Conservation (phyloP, 2,113 vertebrate genomes). For the Lophura nycthemera region DNA sequence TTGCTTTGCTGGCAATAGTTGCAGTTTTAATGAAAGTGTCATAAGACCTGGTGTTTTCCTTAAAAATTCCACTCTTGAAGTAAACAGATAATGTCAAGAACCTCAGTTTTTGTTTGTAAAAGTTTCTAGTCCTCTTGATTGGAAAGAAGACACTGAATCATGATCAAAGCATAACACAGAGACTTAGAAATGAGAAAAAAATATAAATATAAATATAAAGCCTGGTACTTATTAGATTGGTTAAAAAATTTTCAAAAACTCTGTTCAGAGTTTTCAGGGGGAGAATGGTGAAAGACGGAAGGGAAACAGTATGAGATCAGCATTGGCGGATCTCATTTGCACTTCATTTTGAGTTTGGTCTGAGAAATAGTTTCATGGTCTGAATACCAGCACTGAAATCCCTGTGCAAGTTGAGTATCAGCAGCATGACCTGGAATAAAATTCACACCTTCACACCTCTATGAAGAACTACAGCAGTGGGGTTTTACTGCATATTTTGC, state of each 20-base stretch:
- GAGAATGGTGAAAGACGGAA: neutral
- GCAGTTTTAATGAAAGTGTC: slow-evolving; percentile 44
- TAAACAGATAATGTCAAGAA: slow-evolving; percentile 43
- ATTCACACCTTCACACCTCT: slow-evolving; percentile 34
- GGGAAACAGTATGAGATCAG: neutral
- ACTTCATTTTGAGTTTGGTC: slow-evolving; percentile 48
- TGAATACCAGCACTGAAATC: slow-evolving; percentile 46
- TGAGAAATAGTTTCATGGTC: slow-evolving; percentile 3
- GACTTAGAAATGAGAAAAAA: slow-evolving; percentile 40
- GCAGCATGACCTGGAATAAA: slow-evolving; percentile 9
- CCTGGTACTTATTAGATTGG: neutral
- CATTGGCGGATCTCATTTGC: slow-evolving; percentile 24
- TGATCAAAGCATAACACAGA: slow-evolving; percentile 46
- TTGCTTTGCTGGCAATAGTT: slow-evolving; percentile 36
- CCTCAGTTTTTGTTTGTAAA: slow-evolving; percentile 26
- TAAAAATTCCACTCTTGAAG: slow-evolving; percentile 35
- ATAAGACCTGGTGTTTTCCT: slow-evolving; percentile 40
- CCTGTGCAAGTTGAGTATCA: neutral
- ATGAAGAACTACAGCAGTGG: neutral
- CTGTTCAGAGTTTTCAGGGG: slow-evolving; percentile 4
- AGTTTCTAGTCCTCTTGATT: neutral
- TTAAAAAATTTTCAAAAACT: slow-evolving; percentile 34
- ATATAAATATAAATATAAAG: slow-evolving; percentile 9
- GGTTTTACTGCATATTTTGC: slow-evolving; percentile 20
- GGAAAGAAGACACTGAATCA: slow-evolving; percentile 38